phyloP scores from a whole-genome alignment of 2,113 vertebrate genomes.

The Rutilus rutilus region DNA sequence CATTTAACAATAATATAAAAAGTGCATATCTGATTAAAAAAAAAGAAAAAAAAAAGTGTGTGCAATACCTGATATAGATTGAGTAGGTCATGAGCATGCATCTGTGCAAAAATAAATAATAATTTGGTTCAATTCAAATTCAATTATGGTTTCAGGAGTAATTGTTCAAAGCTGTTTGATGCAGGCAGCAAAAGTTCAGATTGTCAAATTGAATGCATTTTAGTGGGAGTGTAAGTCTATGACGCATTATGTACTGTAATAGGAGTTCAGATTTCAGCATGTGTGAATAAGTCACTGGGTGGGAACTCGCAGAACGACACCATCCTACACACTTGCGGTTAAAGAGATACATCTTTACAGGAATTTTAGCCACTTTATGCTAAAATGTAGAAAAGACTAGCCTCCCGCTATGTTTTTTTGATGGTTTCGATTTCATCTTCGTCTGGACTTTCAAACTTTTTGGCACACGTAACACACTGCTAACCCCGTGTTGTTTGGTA shows the following conservation, averaged over 20 bases:
- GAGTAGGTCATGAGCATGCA: neutral
- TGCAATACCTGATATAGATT: neutral
- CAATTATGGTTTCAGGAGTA: neutral
- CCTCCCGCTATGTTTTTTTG: neutral
- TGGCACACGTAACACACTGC: neutral
- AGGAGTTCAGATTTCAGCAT: slow-evolving; percentile 37
- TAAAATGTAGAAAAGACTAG: neutral
- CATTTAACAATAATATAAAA: too few species aligned
- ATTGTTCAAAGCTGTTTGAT: neutral
- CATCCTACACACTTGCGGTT: slow-evolving; percentile 54
- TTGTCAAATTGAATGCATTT: neutral
- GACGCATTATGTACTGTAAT: slow-evolving; percentile 53
- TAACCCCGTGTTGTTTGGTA: neutral
- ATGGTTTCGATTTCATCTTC: neutral
- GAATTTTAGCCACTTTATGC: slow-evolving; percentile 28
- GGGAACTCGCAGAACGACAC: slow-evolving; percentile 43
- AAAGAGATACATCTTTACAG: slow-evolving; percentile 45
- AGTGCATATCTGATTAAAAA: neutral
- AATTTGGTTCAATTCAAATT: neutral
- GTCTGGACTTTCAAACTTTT: neutral
- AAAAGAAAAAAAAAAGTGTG: neutral
- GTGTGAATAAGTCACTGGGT: slow-evolving; percentile 53
- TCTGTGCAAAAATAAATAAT: neutral
- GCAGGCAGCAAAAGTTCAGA: neutral
- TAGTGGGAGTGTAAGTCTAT: slow-evolving; percentile 21